Conservation (phyloP, 2,888 invertebrate genomes). For the Hypomecis atomaria region DNA sequence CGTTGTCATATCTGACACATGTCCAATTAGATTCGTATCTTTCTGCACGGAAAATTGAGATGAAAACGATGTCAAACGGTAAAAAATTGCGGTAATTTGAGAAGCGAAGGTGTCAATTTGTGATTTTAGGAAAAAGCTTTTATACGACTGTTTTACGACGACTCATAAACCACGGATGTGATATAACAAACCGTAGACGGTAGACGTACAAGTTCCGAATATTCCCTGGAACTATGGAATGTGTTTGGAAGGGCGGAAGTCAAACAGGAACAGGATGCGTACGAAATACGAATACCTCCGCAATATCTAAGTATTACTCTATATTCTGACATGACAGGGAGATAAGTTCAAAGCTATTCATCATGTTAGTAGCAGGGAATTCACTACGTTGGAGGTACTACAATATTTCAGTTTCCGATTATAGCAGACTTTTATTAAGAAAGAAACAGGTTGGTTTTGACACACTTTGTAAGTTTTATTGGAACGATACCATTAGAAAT, state of each 20-base stretch:
- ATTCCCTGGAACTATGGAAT: constrained; percentile 23
- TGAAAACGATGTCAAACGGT: constrained; percentile 44
- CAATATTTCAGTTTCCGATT: constrained; percentile 11
- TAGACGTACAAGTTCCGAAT: constrained; percentile 22
- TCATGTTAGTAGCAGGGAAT: constrained; percentile 14
- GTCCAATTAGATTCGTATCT: constrained; percentile 57
- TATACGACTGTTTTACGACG: constrained; percentile 30
- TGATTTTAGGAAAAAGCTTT: constrained; percentile 29
- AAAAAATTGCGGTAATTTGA: constrained; percentile 37
- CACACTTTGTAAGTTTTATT: not conserved
- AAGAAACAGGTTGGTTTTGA: not conserved
- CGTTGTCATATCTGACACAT: constrained; percentile 51
- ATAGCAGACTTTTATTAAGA: not conserved
- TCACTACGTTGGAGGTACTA: not conserved
- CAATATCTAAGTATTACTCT: constrained; percentile 27
- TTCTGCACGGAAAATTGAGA: constrained; percentile 47
- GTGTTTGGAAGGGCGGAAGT: constrained; percentile 24
- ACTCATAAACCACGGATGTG: constrained; percentile 24
- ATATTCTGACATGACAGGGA: constrained; percentile 18
- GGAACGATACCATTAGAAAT: no score
- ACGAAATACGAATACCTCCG: constrained; percentile 25
- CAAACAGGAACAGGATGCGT: constrained; percentile 32
- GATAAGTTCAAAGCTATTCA: constrained; percentile 24
- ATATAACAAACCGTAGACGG: constrained; percentile 20
- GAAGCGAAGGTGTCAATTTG: constrained; percentile 31